phyloP scores from a whole-genome alignment of 2,113 vertebrate genomes.

The Hypomesus transpacificus region DNA sequence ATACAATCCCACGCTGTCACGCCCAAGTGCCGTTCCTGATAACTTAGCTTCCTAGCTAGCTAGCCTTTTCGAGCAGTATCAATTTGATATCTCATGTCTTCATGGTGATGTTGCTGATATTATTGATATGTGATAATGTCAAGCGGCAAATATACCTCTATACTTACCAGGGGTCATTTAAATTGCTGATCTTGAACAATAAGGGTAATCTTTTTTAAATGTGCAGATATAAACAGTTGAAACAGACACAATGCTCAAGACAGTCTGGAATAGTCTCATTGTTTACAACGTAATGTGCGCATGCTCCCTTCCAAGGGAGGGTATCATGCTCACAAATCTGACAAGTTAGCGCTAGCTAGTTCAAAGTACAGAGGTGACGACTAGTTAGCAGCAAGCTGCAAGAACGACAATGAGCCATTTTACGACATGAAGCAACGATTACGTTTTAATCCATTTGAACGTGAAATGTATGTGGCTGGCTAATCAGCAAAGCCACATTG shows the following conservation, averaged over 20 bases:
- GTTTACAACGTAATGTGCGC: conserved; percentile 73
- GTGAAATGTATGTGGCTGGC: no score
- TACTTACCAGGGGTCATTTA: conserved; percentile 68
- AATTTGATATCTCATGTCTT: conserved; percentile 48
- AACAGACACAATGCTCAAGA: conserved; percentile 68
- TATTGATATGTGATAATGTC: conserved; percentile 46
- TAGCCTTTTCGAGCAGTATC: conserved; percentile 41
- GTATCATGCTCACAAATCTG: conserved; percentile 26
- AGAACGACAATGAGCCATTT: neutral
- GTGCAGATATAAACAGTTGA: conserved; percentile 48
- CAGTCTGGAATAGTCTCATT: conserved; percentile 72
- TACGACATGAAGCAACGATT: no score
- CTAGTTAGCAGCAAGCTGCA: neutral
- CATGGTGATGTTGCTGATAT: conserved; percentile 45
- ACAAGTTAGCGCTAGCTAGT: neutral
- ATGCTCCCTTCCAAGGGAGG: conserved; percentile 62
- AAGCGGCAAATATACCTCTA: conserved; percentile 20
- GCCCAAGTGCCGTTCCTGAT: conserved; percentile 64
- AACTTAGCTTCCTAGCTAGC: conserved; percentile 9
- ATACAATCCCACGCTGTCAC: conserved; percentile 61
- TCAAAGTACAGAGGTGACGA: neutral
- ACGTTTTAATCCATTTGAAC: no score
- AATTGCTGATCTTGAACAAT: conserved; percentile 20
- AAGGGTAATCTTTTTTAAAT: conserved; percentile 14
- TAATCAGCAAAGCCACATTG: no score